These are phyloP conservation scores for Eupsilia transversa DNA, from an alignment of 2,888 invertebrate genomes.

Conservation along the genomic window DNA sequence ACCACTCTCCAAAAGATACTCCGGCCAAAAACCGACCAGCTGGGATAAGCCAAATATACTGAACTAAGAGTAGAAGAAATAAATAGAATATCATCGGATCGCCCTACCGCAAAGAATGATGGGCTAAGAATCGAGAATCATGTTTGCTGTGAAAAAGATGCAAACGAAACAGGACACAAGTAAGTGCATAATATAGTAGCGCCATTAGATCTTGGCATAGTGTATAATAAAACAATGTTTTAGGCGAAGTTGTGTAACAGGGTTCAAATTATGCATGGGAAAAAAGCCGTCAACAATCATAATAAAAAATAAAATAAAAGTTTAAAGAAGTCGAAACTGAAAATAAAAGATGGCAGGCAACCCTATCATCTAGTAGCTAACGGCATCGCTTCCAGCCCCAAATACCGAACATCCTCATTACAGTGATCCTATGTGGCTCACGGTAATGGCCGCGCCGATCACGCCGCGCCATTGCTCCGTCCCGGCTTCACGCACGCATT, in stretches of 20 bases:
- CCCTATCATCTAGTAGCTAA: not conserved
- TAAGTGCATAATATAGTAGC: not conserved
- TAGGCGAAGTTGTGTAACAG: no score
- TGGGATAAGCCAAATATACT: slow-evolving; percentile 46
- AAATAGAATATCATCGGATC: not conserved
- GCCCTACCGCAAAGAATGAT: not conserved
- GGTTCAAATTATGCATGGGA: not conserved
- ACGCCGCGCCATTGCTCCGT: slow-evolving; percentile 11
- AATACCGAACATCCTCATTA: slow-evolving; percentile 42
- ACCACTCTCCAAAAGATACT: not conserved
- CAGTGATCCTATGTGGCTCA: slow-evolving; percentile 5
- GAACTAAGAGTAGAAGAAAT: not conserved
- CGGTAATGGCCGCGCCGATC: slow-evolving; percentile 20
- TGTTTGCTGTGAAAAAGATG: no score
- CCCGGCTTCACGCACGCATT: slow-evolving; percentile 47
- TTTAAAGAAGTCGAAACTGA: not conserved
- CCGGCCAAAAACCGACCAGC: slow-evolving; percentile 62
- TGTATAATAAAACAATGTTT: not conserved
- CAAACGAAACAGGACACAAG: not conserved
- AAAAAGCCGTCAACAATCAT: not conserved
- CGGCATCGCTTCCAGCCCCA: slow-evolving; percentile 1
- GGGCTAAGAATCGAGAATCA: not conserved
- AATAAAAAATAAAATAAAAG: no score
- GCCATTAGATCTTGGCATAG: not conserved
- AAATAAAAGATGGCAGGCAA: not conserved